These are phyloP conservation scores for Prunella himalayana DNA, from an alignment of 2,113 vertebrate genomes.

Conservation along the genomic window DNA sequence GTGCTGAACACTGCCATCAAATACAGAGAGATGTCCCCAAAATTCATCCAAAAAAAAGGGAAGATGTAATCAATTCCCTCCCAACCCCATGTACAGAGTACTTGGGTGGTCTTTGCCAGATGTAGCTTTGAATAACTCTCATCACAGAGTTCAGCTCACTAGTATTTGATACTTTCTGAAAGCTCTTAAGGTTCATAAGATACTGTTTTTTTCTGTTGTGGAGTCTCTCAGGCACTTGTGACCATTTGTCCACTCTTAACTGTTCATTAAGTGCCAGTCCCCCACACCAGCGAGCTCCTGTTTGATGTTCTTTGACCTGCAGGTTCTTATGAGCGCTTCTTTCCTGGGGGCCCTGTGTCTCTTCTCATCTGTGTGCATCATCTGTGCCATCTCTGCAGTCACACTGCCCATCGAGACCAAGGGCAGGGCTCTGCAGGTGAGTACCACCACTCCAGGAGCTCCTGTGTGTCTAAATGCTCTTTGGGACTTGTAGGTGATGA, in stretches of 20 bases:
- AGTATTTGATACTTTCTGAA: not conserved
- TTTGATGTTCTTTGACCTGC: not conserved
- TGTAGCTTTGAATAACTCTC: not conserved
- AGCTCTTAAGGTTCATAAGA: not conserved
- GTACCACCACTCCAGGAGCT: not conserved
- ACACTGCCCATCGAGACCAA: conserved; percentile 91
- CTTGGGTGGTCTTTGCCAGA: not conserved
- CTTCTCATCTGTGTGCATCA: conserved; percentile 76
- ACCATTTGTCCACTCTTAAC: not conserved
- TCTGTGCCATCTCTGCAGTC: conserved; percentile 79
- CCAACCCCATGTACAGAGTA: not conserved
- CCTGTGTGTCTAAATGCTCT: not conserved
- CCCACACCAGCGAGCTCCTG: fast-evolving
- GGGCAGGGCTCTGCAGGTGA: conserved; percentile 88
- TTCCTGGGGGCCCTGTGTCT: conserved; percentile 81
- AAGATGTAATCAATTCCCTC: not conserved
- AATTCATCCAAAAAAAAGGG: not conserved
- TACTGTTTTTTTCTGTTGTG: not conserved
- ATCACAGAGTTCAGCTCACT: not conserved
- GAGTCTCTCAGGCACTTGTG: not conserved
- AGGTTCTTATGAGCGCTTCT: conserved; percentile 88
- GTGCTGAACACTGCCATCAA: not conserved
- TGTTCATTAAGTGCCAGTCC: not conserved
- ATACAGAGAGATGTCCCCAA: not conserved
- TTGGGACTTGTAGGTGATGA: not conserved